phyloP scores from a whole-genome alignment of 2,113 vertebrate species.

The Rynchops niger region DNA sequence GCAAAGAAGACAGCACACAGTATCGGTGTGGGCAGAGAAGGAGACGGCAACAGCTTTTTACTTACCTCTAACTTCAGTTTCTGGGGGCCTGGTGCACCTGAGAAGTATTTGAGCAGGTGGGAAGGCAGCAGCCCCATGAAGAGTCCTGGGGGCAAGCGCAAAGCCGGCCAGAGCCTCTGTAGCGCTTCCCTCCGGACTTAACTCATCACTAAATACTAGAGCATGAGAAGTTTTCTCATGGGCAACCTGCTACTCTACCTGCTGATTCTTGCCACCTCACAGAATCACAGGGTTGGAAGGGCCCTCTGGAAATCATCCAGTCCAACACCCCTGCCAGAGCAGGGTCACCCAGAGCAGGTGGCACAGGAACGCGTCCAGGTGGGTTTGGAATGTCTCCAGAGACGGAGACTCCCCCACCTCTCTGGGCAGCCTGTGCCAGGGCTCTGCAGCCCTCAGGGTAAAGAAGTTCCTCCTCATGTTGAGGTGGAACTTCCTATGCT shows the following conservation, averaged over 20 bases:
- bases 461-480: no score
- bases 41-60: neutral
- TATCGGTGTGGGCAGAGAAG: neutral
- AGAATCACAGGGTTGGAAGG: no score
- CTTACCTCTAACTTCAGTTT: neutral
- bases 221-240: fast-evolving
- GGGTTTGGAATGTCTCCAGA: no score
- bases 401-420: no score
- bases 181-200: neutral
- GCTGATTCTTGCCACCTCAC: neutral
- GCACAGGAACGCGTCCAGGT: no score
- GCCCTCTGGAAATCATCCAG: no score
- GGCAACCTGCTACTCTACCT: neutral
- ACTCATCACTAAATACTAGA: neutral
- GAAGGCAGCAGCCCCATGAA: neutral
- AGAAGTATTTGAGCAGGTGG: neutral
- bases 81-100: no score
- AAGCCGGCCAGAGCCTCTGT: neutral
- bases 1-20: neutral
- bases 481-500: no score
- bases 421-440: no score
- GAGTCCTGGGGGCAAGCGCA: neutral
- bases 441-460: no score
- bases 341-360: no score
- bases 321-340: no score